phyloP scores from a whole-genome alignment of 2,888 invertebrate species.

The Callinectes sapidus region DNA sequence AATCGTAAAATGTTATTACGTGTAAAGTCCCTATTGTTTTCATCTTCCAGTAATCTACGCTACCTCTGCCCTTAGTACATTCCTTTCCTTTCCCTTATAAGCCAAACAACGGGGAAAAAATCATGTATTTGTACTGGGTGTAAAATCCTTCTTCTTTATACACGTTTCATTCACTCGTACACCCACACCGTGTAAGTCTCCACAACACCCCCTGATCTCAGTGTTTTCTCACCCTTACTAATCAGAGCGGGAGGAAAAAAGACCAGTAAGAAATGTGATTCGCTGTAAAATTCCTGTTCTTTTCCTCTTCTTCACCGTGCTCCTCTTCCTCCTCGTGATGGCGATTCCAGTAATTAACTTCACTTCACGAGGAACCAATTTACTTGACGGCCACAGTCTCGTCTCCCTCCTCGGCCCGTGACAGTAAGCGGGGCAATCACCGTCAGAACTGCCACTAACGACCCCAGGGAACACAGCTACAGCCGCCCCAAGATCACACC shows the following conservation, averaged over 20 bases:
- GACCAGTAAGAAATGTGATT: neutral
- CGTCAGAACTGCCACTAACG: slow-evolving; percentile 3
- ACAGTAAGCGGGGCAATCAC: slow-evolving; percentile 21
- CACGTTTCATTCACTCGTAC: no score
- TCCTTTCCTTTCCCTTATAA: no score
- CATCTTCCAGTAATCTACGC: no score
- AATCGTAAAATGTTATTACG: no score
- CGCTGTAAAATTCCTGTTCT: neutral
- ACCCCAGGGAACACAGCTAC: neutral
- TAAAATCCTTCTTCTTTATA: no score
- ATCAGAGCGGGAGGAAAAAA: neutral
- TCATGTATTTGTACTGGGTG: no score
- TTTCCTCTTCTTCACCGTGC: neutral
- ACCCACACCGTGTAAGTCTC: neutral
- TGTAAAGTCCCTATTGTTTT: no score
- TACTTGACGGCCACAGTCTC: neutral
- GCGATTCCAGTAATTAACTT: slow-evolving; percentile 11
- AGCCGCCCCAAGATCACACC: neutral
- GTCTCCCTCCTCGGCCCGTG: neutral
- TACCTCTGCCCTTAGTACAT: no score
- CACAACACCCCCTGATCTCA: neutral
- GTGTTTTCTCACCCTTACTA: neutral
- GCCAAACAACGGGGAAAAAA: no score
- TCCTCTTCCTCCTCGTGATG: neutral
- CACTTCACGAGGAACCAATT: slow-evolving; percentile 25